Percentiles rank a stretch among this genome's conserved stretches.
Conservation (phyloP, 2,888 invertebrate species). For the Orthonevra nobilis region DNA sequence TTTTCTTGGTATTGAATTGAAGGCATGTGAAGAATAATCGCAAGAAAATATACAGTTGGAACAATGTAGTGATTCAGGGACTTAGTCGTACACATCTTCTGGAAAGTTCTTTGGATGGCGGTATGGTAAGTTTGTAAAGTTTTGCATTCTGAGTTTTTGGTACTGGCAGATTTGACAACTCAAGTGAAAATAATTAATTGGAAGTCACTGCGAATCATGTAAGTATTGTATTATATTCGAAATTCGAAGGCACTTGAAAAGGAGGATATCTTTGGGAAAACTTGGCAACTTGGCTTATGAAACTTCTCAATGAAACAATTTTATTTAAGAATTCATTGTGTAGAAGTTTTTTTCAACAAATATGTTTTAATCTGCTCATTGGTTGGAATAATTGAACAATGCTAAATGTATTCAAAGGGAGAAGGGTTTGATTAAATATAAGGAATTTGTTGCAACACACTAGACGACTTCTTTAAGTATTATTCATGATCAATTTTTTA, state of each 20-base stretch:
- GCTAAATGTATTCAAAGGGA: too few relatives aligned
- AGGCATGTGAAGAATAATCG: conserved; percentile 16
- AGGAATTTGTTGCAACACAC: too few relatives aligned
- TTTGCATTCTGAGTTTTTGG: conserved; percentile 15
- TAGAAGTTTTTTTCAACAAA: too few relatives aligned
- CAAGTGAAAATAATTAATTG: conserved; percentile 48
- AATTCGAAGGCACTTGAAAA: too few relatives aligned
- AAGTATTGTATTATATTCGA: conserved; percentile 19
- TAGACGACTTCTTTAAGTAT: too few relatives aligned
- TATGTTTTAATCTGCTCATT: too few relatives aligned
- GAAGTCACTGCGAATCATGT: conserved; percentile 14
- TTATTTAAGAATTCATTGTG: too few relatives aligned
- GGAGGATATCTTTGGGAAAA: too few relatives aligned
- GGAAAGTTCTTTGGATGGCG: neutral
- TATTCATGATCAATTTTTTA: too few relatives aligned
- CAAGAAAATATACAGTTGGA: conserved; percentile 28
- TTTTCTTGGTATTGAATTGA: conserved; percentile 38
- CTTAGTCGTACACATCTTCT: too few relatives aligned
- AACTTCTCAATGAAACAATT: neutral
- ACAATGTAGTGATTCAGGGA: conserved; percentile 44
- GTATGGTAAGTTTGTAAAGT: conserved; percentile 1
- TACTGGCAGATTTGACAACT: conserved; percentile 24
- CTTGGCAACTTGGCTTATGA: neutral
- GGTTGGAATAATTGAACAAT: too few relatives aligned
- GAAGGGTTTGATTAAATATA: too few relatives aligned